Conservation (phyloP, 1,140 invertebrate species). For the Drosophila sp. region DNA sequence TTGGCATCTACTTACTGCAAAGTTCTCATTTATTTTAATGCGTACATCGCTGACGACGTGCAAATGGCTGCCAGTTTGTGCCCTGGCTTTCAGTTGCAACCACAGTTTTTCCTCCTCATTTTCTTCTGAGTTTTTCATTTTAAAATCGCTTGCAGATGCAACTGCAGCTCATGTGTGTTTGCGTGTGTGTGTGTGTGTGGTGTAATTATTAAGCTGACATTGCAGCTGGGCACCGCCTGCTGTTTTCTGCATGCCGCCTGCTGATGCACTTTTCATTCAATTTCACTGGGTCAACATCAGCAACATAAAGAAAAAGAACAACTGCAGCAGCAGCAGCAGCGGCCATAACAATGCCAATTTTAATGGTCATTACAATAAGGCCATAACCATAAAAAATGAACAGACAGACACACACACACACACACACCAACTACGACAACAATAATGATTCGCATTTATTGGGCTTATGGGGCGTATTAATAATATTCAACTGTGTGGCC, state of each 20-base stretch:
- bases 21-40: conserved; percentile 83
- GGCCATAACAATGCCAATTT: conserved; percentile 80
- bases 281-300: conserved; percentile 52
- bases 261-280: conserved; percentile 55
- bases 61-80: conserved; percentile 75
- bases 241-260: conserved; percentile 18
- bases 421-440: conserved; percentile 33
- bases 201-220: conserved; percentile 79
- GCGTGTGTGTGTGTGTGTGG: conserved; percentile 26
- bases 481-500: conserved; percentile 67
- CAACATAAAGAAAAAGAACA: conserved; percentile 22
- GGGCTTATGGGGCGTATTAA: conserved; percentile 79
- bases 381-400: conserved; percentile 77
- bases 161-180: conserved; percentile 23
- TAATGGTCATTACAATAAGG: conserved; percentile 78
- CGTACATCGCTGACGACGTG: conserved; percentile 79
- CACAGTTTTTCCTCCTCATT: conserved; percentile 27
- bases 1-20: conserved; percentile 65
- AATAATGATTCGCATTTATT: conserved; percentile 71
- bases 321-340: conserved; percentile 1
- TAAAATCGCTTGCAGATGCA: conserved; percentile 68
- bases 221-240: conserved; percentile 48
- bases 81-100: conserved; percentile 51
- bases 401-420: conserved; percentile 50
- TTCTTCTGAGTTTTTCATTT: conserved; percentile 41